Percentiles rank a stretch among this genome's conserved stretches.
Conservation (phyloP, 2,888 invertebrate genomes). For the Conistra vaccinii region DNA sequence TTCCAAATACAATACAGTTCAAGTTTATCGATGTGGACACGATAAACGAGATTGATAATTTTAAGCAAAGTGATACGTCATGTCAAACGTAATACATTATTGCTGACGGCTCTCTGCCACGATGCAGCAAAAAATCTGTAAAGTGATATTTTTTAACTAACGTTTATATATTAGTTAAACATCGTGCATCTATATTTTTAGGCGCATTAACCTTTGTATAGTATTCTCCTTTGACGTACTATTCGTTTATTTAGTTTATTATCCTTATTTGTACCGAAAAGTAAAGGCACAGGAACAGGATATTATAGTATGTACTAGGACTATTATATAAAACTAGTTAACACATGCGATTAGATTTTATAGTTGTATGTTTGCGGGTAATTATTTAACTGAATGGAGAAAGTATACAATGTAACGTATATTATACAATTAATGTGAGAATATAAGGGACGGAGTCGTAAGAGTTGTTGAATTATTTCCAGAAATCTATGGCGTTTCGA, state of each 20-base stretch:
- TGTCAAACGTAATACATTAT: constrained; percentile 67
- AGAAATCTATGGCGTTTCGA: constrained; percentile 83
- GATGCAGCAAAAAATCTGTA: constrained; percentile 79
- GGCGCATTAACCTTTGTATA: constrained; percentile 72
- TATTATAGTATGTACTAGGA: constrained; percentile 75
- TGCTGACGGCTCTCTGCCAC: constrained; percentile 69
- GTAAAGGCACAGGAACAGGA: constrained; percentile 75
- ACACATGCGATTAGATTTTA: constrained; percentile 87
- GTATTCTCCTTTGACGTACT: constrained; percentile 68
- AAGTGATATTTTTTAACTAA: constrained; percentile 83
- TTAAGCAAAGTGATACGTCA: constrained; percentile 68
- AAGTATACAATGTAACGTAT: constrained; percentile 86
- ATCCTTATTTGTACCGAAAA: constrained; percentile 71
- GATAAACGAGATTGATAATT: constrained; percentile 64
- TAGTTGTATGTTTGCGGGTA: constrained; percentile 85
- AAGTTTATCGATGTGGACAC: constrained; percentile 58
- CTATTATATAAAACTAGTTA: constrained; percentile 74
- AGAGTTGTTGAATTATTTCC: constrained; percentile 87
- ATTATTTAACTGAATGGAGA: constrained; percentile 83
- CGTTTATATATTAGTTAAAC: constrained; percentile 65
- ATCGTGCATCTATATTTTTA: constrained; percentile 78
- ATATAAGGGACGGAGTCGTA: constrained; percentile 74
- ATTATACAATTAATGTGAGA: constrained; percentile 76
- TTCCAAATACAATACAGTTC: constrained; percentile 57
- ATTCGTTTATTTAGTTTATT: constrained; percentile 66